Base-by-base conservation (phyloP, 1,140 invertebrate genomes). In the Trachymyrmex cornetzi region DNA sequence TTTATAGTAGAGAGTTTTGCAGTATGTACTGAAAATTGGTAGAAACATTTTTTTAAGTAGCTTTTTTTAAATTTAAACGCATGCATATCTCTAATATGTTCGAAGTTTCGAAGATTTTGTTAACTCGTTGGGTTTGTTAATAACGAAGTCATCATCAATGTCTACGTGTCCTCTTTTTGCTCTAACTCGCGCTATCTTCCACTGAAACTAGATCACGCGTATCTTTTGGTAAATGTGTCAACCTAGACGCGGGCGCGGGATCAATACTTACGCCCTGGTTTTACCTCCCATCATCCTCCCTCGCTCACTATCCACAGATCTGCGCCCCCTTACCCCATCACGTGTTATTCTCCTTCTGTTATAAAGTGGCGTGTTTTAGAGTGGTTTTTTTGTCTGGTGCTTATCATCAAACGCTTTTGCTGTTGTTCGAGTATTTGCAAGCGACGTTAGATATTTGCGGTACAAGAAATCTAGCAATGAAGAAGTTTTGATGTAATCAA, bases 201-300 rank as follows among this genome's bases (percentile, higher is more conserved):
- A 86, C 57, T 85, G 71, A 92, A 92, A 92, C 87, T 92, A 87
- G 90, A 91, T 82, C 91, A 92, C 87, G 87, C 82, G 66, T 90
- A 92, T 90, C 92, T 94, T 94, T 94, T 91, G 85, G 92, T 93
- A 93, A 94, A 94, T 93, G 92, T 94, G 92, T 93, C 93, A 93
- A 92, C 91, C 88, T 87, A 57, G 71, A 77, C 50, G 72, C 48
- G 87, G 71, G 71, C 50, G 66, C 53, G 86, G 88, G 93, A 94
- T 94, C 93, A 94, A 94, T 94, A 94, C 93, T 93, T 89, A 90
- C 93, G 93, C 77, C 92, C 93, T 92, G 91, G 91, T 92, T 92
- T 85, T 80, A 75, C 89, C 85, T 80, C 19, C n/a, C 61, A 59
- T 27, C 88, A 34, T 48, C 34, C 30, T 57, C 67, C 64, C 85